These are phyloP conservation scores for Lordiphosa mommai DNA, from an alignment of 1,140 invertebrate species.

Conservation along the genomic window DNA sequence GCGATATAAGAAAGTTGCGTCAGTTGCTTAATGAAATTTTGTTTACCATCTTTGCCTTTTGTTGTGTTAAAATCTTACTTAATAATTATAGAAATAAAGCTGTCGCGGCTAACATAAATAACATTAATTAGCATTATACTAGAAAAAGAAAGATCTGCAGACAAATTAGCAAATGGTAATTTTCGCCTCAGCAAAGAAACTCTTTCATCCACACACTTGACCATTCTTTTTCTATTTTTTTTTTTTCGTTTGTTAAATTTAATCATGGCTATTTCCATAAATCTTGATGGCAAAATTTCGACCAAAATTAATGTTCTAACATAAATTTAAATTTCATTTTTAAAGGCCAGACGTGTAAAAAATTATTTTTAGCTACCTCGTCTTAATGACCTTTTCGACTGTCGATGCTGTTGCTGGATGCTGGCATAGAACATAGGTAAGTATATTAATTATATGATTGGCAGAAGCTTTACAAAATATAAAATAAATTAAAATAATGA, in stretches of 20 bases:
- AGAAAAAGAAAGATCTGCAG: slow-evolving; percentile 53
- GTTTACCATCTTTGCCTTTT: slow-evolving; percentile 17
- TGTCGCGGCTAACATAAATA: slow-evolving; percentile 42
- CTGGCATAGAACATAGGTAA: slow-evolving; percentile 30
- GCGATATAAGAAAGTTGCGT: slow-evolving; percentile 22
- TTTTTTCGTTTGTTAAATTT: slow-evolving; percentile 13
- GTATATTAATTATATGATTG: slow-evolving; percentile 71
- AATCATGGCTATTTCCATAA: slow-evolving; percentile 60
- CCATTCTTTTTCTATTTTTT: slow-evolving; percentile 20
- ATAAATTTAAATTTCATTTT: slow-evolving; percentile 53
- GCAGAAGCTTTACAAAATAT: slow-evolving; percentile 50
- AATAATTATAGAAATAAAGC: slow-evolving; percentile 58
- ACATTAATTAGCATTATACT: slow-evolving; percentile 40
- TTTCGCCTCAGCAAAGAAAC: slow-evolving; percentile 34
- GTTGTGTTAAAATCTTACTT: slow-evolving; percentile 26
- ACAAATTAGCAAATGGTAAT: slow-evolving; percentile 54
- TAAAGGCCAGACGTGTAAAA: slow-evolving; percentile 39
- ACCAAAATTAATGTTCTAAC: slow-evolving; percentile 63
- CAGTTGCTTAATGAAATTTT: slow-evolving; percentile 18
- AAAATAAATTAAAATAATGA: slow-evolving; percentile 20
- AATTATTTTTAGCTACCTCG: slow-evolving; percentile 45
- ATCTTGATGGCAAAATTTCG: slow-evolving; percentile 34
- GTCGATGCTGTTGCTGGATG: slow-evolving; percentile 3
- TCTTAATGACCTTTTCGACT: slow-evolving; percentile 62
- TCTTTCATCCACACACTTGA: slow-evolving; percentile 18